phyloP scores from a whole-genome alignment of 2,113 vertebrate species.

The zebrafish (Danio rerio) region GRCz12tu NC_133182.1:67124501-67125000 shows the following conservation, averaged over 20 bases:
- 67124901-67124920: conserved; percentile 68
- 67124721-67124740: conserved; percentile 8
- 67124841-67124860: not conserved
- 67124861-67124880: conserved; percentile 2
- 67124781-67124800: conserved; percentile 23
- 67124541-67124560: conserved; percentile 20
- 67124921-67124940: conserved; percentile 73
- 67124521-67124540: conserved; percentile 9
- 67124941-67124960: conserved; percentile 65
- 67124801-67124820: not conserved
- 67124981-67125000: conserved; percentile 67
- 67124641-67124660: conserved; percentile 16
- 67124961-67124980: conserved; percentile 69
- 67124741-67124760: not conserved
- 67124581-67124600: conserved; percentile 4
- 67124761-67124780: conserved; percentile 6
- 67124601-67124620: not conserved
- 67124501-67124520: conserved; percentile 3
- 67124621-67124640: not conserved
- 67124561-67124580: conserved; percentile 17
- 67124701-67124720: conserved; percentile 6
- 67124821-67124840: conserved; percentile 1
- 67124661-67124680: not conserved
- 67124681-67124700: conserved; percentile 36
- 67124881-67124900: conserved; percentile 66